phyloP scores from a whole-genome alignment of 2,888 invertebrate species.

The Pseudococcus jackbeardsleyi region DNA sequence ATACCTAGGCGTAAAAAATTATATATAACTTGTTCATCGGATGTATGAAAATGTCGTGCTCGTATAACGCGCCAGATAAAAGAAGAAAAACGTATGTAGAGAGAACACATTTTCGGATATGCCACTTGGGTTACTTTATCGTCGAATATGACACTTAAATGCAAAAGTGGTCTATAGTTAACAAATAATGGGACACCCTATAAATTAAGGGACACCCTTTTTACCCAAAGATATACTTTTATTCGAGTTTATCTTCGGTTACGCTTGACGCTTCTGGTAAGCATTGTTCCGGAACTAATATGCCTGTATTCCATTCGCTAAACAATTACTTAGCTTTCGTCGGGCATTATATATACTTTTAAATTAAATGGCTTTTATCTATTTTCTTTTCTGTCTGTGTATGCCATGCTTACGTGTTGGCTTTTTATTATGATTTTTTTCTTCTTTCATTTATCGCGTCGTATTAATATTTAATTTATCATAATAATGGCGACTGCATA shows the following conservation, averaged over 20 bases:
- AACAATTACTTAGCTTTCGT: conserved; percentile 65
- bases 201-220: conserved; percentile 64
- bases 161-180: conserved; percentile 63
- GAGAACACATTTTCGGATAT: conserved; percentile 41
- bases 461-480: conserved; percentile 65
- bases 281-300: conserved; percentile 65
- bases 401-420: conserved; percentile 45
- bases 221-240: conserved; percentile 62
- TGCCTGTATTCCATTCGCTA: conserved; percentile 64
- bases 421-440: conserved; percentile 57
- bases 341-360: conserved; percentile 65
- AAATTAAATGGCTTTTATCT: conserved; percentile 65
- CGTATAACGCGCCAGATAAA: background rate
- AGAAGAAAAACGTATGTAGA: conserved; percentile 30
- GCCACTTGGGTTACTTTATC: conserved; percentile 59
- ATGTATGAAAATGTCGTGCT: background rate
- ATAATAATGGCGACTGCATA: conserved; percentile 62
- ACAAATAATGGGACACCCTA: conserved; percentile 63
- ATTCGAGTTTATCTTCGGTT: conserved; percentile 65
- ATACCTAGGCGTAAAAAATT: conserved; percentile 39
- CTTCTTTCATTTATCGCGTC: conserved; percentile 60
- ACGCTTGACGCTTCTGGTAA: conserved; percentile 65
- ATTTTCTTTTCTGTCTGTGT: conserved; percentile 57
- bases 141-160: conserved; percentile 65
- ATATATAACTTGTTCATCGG: conserved; percentile 46